Evolutionary conservation across 2,797 vertebrate species (phyloP).

Genomic region (Channa striata): DNA sequence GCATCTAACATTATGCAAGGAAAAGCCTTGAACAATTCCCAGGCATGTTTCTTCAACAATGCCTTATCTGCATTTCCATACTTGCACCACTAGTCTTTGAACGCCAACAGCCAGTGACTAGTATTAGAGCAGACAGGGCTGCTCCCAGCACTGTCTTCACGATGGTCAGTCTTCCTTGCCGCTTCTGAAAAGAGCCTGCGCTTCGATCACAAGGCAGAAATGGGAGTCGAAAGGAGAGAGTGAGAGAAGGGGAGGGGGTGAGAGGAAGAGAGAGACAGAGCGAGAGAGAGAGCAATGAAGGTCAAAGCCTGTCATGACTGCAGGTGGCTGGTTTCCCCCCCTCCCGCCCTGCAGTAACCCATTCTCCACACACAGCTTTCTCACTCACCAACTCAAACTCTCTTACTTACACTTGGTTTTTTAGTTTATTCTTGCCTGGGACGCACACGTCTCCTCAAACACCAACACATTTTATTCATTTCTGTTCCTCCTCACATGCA

Average conservation of each 20-base stretch:
- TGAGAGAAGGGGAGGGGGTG: constrained; percentile 34
- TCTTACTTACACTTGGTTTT: constrained; percentile 65
- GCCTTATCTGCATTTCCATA: constrained; percentile 95
- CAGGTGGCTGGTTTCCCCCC: constrained; percentile 91
- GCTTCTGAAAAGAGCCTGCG: constrained; percentile 84
- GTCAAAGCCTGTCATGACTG: constrained; percentile 93
- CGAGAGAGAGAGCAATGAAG: constrained; percentile 86
- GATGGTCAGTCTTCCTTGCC: constrained; percentile 81
- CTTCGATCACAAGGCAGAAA: constrained; percentile 77
- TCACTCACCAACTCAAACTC: constrained; percentile 68
- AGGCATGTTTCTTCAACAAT: constrained; percentile 89
- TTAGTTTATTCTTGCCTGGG: constrained; percentile 61
- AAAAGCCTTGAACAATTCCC: constrained; percentile 88
- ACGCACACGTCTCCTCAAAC: constrained; percentile 40
- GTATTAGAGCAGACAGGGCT: constrained; percentile 80
- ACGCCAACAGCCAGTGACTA: constrained; percentile 88
- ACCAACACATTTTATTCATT: constrained; percentile 58
- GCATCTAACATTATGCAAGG: constrained; percentile 70
- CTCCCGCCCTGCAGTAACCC: constrained; percentile 76
- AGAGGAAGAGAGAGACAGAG: constrained; percentile 41
- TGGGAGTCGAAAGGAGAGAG: constrained; percentile 60
- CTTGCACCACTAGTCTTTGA: constrained; percentile 90
- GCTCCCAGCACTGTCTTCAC: constrained; percentile 80
- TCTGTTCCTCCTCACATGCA: constrained; percentile 44
- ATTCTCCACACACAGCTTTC: constrained; percentile 81